Base-by-base conservation (phyloP, 2,113 vertebrate species). In the Coptodon rendalli region DNA sequence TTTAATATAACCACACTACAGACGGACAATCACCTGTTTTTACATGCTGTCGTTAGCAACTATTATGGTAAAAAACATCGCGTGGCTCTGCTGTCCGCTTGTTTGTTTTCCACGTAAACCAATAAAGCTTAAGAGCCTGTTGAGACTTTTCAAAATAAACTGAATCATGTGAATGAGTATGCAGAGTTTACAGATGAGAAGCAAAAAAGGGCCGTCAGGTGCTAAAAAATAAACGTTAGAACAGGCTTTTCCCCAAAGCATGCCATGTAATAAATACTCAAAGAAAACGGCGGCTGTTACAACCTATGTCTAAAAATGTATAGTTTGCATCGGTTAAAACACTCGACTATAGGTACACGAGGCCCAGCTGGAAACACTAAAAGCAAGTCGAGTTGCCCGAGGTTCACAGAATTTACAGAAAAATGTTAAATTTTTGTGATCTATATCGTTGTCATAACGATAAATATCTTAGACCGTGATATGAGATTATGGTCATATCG, bases 11-110 rank as follows among this genome's bases (percentile, higher is more conserved):
- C 53, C 53, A 27, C 53, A 56, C 53, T 13, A 56, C 22, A 7
- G 22, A 24, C 2, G 9, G 9, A 53, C 9, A 1, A 22, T 19
- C 5, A 1, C 19, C 52, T 53, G 4, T 3, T 56, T 56, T 56
- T 4, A 56, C 6, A 24, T 56, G 53, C 22, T 13, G 53, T 24
- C 4, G 1, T 56, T 56, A 7, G 53, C 53, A 56, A 56, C 22
- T 13, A 56, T 4, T 3, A 24, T 56, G 22, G 53, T 24, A 13
- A 56, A 56, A 24, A 56, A 11, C 54, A 56, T 56, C 6, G 4
- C 6, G 1, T 27, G 54, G 22, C 11, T 24, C 53, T 5, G 22
- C 0, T 0, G 3, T 4, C 52, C 1, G 3, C 53, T 56, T 24
- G 22, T 22, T 24, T 24, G 53, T 56, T 56, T 27, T 13, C 54